Base-by-base conservation (phyloP, 2,797 vertebrate species). In the Selene dorsalis region DNA sequence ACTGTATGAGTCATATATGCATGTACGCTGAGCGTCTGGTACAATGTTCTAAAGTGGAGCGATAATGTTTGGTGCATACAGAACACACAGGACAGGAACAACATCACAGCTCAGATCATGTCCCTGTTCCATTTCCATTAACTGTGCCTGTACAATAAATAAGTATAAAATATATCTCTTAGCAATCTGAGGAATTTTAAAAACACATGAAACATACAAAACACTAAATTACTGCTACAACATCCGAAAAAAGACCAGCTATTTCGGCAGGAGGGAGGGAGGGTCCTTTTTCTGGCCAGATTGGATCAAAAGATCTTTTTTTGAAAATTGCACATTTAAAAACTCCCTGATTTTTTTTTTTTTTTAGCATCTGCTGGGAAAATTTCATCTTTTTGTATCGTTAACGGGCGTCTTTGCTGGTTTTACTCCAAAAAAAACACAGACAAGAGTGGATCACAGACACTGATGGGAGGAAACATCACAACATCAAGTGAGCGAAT, bases 111-210 rank as follows among this genome's bases (percentile, higher is more conserved):
- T 94, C 85, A 95, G 94, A 90, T 84, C 84, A 86, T 86, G 91
- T 94, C 92, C 92, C 91, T 93, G 92, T 83, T 88, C 88, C 70
- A 94, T 92, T 82, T 92, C 91, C 92, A 93, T 92, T 78, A 83
- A 90, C 93, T 93, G 93, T 91, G 94, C 94, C 93, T 95, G 90
- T 95, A 95, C 94, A 98, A 98, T 99, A 98, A 98, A 99, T 98
- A 97, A 96, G 96, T 97, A 98, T 94, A 97, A 98, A 97, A 97
- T 97, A 98, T 95, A 97, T 96, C 92, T 96, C 94, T 95, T 93
- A 94, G 94, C 93, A 91, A 94, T 91, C 93, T 94, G 94, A 94
- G 84, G 79, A 93, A 92, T 94, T 89, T 94, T 90, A 95, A 95
- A 96, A 96, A 96, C 85, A 93, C 92, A 90, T 84, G 78, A 91